Evolutionary conservation across 2,888 invertebrate species (phyloP).

Genomic region (Melieria omissa): DNA sequence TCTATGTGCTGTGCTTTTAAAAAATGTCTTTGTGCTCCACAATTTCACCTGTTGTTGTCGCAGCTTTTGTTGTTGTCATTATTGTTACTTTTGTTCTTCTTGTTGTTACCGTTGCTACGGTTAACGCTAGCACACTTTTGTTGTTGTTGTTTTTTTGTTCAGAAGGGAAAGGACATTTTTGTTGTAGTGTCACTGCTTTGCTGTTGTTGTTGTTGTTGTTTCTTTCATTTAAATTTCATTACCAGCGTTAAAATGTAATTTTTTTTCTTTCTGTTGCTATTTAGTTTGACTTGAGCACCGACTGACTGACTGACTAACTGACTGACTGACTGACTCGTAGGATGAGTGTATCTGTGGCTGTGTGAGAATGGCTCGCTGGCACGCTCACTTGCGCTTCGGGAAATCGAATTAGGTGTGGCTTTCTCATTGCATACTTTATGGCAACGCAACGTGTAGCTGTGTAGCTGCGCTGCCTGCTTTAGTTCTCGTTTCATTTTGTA

Average conservation of each 20-base stretch:
- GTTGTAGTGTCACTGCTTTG: too few species aligned
- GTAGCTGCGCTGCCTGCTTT: background rate
- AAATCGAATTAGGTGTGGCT: conserved; percentile 22
- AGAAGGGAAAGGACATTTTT: too few species aligned
- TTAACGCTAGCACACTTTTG: background rate
- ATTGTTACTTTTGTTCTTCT: too few species aligned
- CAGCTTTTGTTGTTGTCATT: too few species aligned
- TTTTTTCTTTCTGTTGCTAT: background rate
- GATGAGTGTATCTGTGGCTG: too few species aligned
- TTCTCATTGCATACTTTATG: conserved; percentile 18
- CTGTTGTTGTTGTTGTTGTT: background rate
- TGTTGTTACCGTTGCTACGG: too few species aligned
- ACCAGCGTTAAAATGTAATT: conserved; percentile 8
- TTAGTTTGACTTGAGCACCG: too few species aligned
- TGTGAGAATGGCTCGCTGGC: background rate
- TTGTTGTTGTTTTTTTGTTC: background rate
- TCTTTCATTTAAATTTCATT: conserved; percentile 10
- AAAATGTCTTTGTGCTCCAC: too few species aligned
- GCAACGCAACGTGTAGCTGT: background rate
- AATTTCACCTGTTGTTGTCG: too few species aligned
- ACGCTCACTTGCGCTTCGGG: background rate
- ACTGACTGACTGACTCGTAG: too few species aligned
- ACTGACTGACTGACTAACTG: too few species aligned
- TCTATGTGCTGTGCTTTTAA: too few species aligned
- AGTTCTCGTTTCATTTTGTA: conserved; percentile 10